These are phyloP conservation scores for Ardeotis arabs DNA, from an alignment of 2,113 vertebrate genomes.

Conservation along the genomic window DNA sequence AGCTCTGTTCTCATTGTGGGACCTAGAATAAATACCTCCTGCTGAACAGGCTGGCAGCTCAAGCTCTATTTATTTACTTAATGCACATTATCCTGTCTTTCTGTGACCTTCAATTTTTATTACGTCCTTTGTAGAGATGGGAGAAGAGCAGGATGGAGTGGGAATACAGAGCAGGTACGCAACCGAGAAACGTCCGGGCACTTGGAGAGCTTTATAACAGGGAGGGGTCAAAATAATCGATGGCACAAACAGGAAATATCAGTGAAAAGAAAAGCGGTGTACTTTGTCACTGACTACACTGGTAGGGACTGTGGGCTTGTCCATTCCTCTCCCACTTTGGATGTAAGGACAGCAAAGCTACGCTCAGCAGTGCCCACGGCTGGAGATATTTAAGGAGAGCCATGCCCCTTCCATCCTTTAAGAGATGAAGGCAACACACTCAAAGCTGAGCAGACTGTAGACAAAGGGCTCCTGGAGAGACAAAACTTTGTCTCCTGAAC, in stretches of 20 bases:
- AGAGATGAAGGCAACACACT: background rate
- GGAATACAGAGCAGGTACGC: background rate
- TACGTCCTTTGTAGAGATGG: background rate
- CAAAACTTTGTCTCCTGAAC: background rate
- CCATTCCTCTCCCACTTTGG: background rate
- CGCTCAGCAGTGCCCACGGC: background rate
- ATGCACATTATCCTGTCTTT: background rate
- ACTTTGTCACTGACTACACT: background rate
- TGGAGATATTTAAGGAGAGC: background rate
- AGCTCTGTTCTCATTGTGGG: background rate
- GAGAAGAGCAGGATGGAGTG: background rate
- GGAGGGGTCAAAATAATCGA: background rate
- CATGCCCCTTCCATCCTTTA: background rate
- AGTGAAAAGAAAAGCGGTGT: background rate
- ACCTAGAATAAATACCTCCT: background rate
- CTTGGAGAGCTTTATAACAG: background rate
- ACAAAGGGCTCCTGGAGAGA: background rate
- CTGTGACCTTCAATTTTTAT: background rate
- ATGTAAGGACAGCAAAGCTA: background rate
- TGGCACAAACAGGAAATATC: background rate
- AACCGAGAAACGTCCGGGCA: background rate
- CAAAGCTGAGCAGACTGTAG: background rate
- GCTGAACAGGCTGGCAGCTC: background rate
- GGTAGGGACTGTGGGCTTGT: background rate
- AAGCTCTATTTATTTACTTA: background rate